These are phyloP conservation scores for Melipona quadrifasciata DNA, from an alignment of 1,140 invertebrate species.

Conservation along the genomic window DNA sequence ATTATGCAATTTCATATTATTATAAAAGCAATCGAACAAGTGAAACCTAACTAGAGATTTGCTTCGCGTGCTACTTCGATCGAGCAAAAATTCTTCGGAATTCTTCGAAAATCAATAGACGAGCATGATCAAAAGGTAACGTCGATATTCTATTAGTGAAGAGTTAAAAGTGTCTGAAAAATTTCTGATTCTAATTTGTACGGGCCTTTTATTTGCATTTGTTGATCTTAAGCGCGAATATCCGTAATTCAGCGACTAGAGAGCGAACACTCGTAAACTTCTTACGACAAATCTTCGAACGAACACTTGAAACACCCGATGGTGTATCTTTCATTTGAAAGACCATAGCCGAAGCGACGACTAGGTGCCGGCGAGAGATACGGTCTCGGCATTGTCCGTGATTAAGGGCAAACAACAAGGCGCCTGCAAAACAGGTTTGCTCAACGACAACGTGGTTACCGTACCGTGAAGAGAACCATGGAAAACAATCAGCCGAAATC, in stretches of 20 bases:
- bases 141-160: too few species aligned
- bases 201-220: too few species aligned
- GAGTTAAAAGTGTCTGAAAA: too few species aligned
- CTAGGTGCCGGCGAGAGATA: not conserved
- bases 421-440: constrained; percentile 18
- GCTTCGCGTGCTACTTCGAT: not conserved
- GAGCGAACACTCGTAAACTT: not conserved
- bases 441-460: constrained; percentile 18
- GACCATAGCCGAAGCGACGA: not conserved
- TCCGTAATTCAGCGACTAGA: not conserved
- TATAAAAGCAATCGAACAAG: not conserved
- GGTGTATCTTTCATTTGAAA: not conserved
- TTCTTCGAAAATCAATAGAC: too few species aligned
- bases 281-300: not conserved
- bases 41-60: not conserved
- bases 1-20: not conserved
- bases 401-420: not conserved
- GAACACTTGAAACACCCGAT: not conserved
- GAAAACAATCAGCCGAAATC: constrained; percentile 54
- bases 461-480: constrained; percentile 52
- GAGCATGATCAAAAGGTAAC: too few species aligned
- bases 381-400: not conserved
- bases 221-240: not conserved
- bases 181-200: too few species aligned
- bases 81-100: too few species aligned